Evolutionary conservation across 2,113 vertebrate species (phyloP).

Genomic region (Cairina moschata): DNA sequence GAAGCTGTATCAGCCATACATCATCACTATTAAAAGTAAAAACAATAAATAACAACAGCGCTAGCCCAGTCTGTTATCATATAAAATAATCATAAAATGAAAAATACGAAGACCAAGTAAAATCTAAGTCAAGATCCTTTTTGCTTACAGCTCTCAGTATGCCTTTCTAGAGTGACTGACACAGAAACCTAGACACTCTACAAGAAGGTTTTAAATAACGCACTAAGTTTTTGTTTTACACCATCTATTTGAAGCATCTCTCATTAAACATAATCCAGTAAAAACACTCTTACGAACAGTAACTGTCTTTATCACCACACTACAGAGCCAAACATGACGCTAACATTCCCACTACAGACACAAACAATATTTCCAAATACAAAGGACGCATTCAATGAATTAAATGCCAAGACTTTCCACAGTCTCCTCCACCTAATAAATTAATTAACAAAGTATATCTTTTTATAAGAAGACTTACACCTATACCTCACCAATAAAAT

Average conservation of each 20-base stretch:
- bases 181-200: neutral
- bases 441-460: neutral
- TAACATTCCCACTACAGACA: neutral
- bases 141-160: neutral
- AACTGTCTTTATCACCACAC: fast-evolving
- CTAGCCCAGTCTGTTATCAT: neutral
- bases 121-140: neutral
- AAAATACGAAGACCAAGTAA: neutral
- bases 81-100: too few species aligned
- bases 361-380: neutral
- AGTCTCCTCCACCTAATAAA: fast-evolving
- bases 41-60: neutral
- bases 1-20: neutral
- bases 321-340: fast-evolving
- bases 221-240: neutral
- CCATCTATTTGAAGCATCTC: neutral
- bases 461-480: fast-evolving
- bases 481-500: fast-evolving
- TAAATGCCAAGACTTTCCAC: neutral
- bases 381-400: fast-evolving
- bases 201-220: neutral
- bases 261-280: neutral
- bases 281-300: neutral
- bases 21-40: neutral
- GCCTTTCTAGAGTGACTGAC: neutral